Percentiles rank a stretch among this genome's conserved stretches.
These are phyloP conservation scores for Ricordea florida DNA, from an alignment of 92 coral and sea anemone species.

Conservation along the genomic window DNA sequence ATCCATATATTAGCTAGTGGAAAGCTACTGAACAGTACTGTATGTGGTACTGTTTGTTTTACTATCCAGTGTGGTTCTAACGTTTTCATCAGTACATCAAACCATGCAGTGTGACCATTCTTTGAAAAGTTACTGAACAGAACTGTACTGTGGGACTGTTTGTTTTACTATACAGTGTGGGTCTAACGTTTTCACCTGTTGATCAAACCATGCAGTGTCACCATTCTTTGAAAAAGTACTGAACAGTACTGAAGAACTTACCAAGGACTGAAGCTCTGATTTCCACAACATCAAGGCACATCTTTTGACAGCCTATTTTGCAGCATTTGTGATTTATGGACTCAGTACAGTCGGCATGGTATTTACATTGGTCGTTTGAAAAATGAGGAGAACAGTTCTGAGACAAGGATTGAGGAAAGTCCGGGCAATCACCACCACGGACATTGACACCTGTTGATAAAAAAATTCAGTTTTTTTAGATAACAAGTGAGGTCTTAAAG, in stretches of 20 bases:
- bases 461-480: too few relatives aligned
- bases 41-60: too few relatives aligned
- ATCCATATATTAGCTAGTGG: background rate
- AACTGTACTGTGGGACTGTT: too few relatives aligned
- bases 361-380: slow-evolving; percentile 45
- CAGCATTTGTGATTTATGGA: slow-evolving; percentile 56
- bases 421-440: slow-evolving; percentile 50
- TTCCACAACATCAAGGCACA: slow-evolving; percentile 59
- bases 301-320: slow-evolving; percentile 65
- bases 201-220: too few relatives aligned
- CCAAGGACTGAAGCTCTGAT: slow-evolving; percentile 1
- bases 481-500: too few relatives aligned
- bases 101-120: too few relatives aligned
- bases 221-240: too few relatives aligned
- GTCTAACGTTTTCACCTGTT: too few relatives aligned
- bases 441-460: background rate
- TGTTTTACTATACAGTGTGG: too few relatives aligned
- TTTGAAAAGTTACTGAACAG: too few relatives aligned
- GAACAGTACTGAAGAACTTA: background rate
- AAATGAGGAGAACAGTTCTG: slow-evolving; percentile 37
- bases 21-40: background rate
- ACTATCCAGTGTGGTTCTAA: too few relatives aligned
- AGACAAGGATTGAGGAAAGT: slow-evolving; percentile 18
- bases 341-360: slow-evolving; percentile 54
- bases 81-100: too few relatives aligned